A percentile compares a stretch with the other conserved stretches of the same genome.
Evolutionary conservation across 2,113 vertebrate species (phyloP).

Genomic region (Dipodomys spectabilis): DNA sequence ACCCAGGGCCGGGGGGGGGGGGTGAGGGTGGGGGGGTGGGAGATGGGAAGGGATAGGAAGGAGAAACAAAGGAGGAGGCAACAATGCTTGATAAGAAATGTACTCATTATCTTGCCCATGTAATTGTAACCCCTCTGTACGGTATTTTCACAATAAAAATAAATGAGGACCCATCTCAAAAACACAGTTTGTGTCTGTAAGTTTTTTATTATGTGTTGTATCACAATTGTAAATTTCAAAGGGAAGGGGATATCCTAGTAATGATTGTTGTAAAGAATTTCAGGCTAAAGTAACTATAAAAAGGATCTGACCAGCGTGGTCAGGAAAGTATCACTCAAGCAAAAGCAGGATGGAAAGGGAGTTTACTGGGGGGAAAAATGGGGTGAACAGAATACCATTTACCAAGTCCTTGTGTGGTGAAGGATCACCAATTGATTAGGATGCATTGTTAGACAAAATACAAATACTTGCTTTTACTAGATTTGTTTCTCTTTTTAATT

Average conservation of each 20-base stretch:
- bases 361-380: too few species aligned
- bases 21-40: too few species aligned
- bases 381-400: not conserved
- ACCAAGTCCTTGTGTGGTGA: not conserved
- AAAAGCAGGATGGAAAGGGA: not conserved
- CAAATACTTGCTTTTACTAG: slow-evolving; percentile 1
- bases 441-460: not conserved
- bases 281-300: not conserved
- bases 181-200: too few species aligned
- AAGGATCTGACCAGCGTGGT: not conserved
- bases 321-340: not conserved
- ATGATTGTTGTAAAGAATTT: not conserved
- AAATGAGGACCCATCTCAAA: too few species aligned
- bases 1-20: too few species aligned
- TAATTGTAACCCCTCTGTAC: too few species aligned
- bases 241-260: not conserved
- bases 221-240: not conserved
- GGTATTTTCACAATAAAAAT: too few species aligned
- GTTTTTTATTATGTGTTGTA: not conserved
- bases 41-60: too few species aligned
- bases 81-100: too few species aligned
- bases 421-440: not conserved
- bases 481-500: not conserved
- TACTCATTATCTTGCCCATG: too few species aligned
- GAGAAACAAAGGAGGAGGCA: too few species aligned